These are phyloP conservation scores for Melolontha melolontha DNA, from an alignment of 2,888 invertebrate species.

Conservation along the genomic window DNA sequence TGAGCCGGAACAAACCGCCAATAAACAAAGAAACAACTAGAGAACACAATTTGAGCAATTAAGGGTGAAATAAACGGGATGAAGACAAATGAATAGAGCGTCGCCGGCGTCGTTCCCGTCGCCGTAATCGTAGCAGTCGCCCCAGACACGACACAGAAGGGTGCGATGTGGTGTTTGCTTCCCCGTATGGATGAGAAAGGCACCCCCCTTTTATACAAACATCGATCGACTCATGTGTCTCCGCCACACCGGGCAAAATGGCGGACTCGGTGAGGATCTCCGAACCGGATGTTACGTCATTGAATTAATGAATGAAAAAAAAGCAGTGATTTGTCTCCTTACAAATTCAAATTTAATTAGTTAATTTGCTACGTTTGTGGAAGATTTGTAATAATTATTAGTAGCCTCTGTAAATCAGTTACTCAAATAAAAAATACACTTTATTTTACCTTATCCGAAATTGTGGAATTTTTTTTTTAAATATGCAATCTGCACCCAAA, in stretches of 20 bases:
- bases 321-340: not conserved
- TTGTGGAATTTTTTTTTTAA: no score
- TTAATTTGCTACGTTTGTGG: no score
- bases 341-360: no score
- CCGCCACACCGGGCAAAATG: slow-evolving; percentile 63
- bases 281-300: slow-evolving; percentile 50
- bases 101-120: slow-evolving; percentile 46
- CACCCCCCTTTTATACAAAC: slow-evolving; percentile 42
- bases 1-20: slow-evolving; percentile 31
- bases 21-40: slow-evolving; percentile 46
- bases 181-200: slow-evolving; percentile 52
- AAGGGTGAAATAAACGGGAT: slow-evolving; percentile 50
- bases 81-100: slow-evolving; percentile 58
- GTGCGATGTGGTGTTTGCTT: slow-evolving; percentile 56
- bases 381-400: no score
- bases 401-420: no score
- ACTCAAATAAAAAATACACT: no score
- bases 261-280: slow-evolving; percentile 48
- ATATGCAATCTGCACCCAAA: no score
- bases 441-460: no score
- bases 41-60: slow-evolving; percentile 50
- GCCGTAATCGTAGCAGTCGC: not conserved
- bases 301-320: slow-evolving; percentile 11
- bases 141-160: slow-evolving; percentile 36
- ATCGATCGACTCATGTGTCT: slow-evolving; percentile 64